These are phyloP conservation scores for Hydrocynus forskahlii DNA, from an alignment of 2,797 vertebrate species.

Conservation along the genomic window DNA sequence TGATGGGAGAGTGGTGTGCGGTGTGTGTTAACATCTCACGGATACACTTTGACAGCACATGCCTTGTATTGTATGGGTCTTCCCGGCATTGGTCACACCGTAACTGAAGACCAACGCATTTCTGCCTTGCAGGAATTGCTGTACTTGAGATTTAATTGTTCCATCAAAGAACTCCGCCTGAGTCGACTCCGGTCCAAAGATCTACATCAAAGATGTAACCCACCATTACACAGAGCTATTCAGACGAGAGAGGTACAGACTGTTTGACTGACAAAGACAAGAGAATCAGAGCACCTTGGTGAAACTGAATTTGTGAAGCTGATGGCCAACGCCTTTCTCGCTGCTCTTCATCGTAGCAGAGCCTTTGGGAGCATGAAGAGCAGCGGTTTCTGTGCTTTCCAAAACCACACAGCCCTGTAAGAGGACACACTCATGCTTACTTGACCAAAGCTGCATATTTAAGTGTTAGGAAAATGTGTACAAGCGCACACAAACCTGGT, in stretches of 20 bases:
- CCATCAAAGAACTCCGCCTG: conserved; percentile 84
- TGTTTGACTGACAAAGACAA: background rate
- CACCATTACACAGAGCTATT: background rate
- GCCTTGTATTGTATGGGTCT: conserved; percentile 92
- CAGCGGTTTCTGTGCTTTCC: conserved; percentile 78
- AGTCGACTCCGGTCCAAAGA: conserved; percentile 83
- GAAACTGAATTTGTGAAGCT: conserved; percentile 86
- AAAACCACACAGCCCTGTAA: conserved; percentile 83
- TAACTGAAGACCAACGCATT: conserved; percentile 89
- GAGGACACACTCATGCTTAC: background rate
- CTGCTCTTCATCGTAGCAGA: conserved; percentile 86
- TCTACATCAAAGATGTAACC: conserved; percentile 45
- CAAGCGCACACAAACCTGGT: conserved; percentile 76
- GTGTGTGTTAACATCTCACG: background rate
- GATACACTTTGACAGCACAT: background rate
- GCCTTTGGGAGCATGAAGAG: conserved; percentile 84
- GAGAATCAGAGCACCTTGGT: conserved; percentile 73
- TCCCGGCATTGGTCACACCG: conserved; percentile 93
- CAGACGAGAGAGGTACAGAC: background rate
- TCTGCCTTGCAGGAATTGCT: conserved; percentile 79
- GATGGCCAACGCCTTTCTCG: conserved; percentile 84
- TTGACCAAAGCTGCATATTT: background rate
- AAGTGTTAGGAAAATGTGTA: background rate
- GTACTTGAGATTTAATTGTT: conserved; percentile 79
- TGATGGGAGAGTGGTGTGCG: too few relatives aligned